A percentile compares a stretch with the other conserved stretches of the same genome.
These are phyloP conservation scores for Xestia rhomboidea DNA, from an alignment of 2,888 invertebrate species.

Conservation along the genomic window DNA sequence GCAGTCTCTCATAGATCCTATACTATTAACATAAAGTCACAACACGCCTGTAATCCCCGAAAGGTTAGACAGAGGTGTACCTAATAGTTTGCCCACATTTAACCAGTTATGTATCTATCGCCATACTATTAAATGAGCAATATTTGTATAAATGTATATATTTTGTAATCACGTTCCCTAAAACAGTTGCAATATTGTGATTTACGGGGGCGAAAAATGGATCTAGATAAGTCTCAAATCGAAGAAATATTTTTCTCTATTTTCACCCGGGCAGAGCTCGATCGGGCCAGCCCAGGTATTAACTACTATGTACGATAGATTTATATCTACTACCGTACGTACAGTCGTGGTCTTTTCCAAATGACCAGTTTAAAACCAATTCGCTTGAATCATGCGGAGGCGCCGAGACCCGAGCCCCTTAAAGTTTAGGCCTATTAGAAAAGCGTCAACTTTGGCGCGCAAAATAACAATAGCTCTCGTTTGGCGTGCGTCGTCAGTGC, in stretches of 20 bases:
- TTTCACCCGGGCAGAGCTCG: background rate
- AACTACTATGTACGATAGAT: conserved; percentile 1
- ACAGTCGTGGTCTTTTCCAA: too few relatives aligned
- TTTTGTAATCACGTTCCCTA: background rate
- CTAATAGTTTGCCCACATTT: too few relatives aligned
- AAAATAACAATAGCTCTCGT: too few relatives aligned
- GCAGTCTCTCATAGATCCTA: background rate
- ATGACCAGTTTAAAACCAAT: too few relatives aligned
- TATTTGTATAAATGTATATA: background rate
- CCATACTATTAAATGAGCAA: background rate
- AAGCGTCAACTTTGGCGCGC: too few relatives aligned
- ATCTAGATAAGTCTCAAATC: background rate
- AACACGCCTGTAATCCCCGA: too few relatives aligned
- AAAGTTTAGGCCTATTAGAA: too few relatives aligned
- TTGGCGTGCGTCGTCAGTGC: too few relatives aligned
- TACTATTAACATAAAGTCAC: background rate
- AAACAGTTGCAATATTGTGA: background rate
- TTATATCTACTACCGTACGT: background rate
- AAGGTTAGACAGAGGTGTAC: too few relatives aligned
- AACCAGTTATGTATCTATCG: too few relatives aligned
- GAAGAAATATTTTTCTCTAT: background rate
- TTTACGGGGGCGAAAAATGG: background rate
- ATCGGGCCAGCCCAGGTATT: background rate
- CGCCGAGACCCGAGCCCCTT: too few relatives aligned
- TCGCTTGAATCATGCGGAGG: too few relatives aligned